Evolutionary conservation across 2,113 vertebrate species (phyloP), one percentile per base, ranked within the genome.

Genomic region (Coturnix japonica): DNA sequence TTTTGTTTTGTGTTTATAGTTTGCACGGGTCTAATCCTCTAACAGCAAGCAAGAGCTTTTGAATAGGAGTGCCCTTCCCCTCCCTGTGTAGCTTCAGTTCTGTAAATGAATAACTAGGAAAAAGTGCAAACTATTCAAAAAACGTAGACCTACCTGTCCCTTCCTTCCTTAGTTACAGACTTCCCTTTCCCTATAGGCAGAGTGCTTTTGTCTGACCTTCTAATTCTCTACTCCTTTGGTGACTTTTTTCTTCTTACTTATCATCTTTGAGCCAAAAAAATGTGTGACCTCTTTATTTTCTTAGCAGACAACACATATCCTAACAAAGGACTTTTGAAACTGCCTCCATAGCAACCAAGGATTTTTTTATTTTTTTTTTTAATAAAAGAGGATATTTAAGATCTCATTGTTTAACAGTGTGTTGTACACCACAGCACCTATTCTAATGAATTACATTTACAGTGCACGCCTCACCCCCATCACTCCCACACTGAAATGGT

Each of bases 341-440:
- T 88, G 81, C 85, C 69, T 95, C 93, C 91, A 84, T 95, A 93
- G 94, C 94, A 96, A 96, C 93, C 59, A 91, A 83, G 61, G 78
- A 84, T 93, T 87, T 56, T 93, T 93, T 89, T 89, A 56, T 37
- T 37, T 37, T 37, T 93, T 87, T 56, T 93, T 89, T 93, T 89
- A 87, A 56, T 54, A 81, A 93, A 89, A 95, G 53, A 79, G 65
- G 56, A 87, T 90, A 60, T 83, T 94, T 78, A 89, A 92, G 65
- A 84, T 86, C 54, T 91, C 43, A 26, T 41, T 84, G 89, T 53
- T 86, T 82, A 92, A 88, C 85, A 70, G 63, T 77, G 41, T 84
- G 18, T 75, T 92, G 44, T 43, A 93, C 86, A 92, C 49, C 47
- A 53, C 63, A 77, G 16, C 20, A 44, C 30, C 39, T 9, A 14